phyloP scores from a whole-genome alignment of 2,113 vertebrate species.

The Phrynosoma blainvillii region DNA sequence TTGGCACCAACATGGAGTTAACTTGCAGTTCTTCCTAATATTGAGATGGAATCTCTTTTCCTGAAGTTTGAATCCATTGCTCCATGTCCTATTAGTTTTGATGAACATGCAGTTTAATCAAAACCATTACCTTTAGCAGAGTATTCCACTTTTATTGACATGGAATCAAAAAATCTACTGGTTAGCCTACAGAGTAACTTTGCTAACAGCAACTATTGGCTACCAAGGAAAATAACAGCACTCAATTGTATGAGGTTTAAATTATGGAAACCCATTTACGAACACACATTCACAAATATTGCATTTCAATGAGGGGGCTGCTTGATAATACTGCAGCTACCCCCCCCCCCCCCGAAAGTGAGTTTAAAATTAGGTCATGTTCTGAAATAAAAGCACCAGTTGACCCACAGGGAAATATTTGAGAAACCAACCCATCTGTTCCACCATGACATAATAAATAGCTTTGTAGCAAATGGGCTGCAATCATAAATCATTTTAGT shows the following conservation, averaged over 20 bases:
- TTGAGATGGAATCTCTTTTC: no score
- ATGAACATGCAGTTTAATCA: no score
- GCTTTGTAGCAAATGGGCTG: background rate
- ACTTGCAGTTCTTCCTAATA: no score
- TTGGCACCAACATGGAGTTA: no score
- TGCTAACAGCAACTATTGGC: background rate
- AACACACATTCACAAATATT: background rate
- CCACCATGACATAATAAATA: background rate
- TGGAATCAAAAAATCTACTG: background rate
- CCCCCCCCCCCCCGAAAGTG: background rate
- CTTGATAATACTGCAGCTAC: background rate
- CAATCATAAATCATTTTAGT: background rate
- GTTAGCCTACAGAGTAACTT: background rate
- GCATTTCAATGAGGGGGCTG: background rate
- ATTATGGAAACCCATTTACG: background rate
- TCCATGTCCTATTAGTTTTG: no score
- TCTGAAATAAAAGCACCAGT: background rate
- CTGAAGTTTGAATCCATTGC: no score
- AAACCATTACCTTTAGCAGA: no score
- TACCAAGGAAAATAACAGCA: background rate
- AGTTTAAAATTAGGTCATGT: background rate
- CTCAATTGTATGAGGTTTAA: background rate
- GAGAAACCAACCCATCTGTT: background rate
- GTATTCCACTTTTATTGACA: background rate
- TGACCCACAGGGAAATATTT: background rate